Base-by-base conservation (phyloP, 2,888 invertebrate species). In the Desoria tigrina region DNA sequence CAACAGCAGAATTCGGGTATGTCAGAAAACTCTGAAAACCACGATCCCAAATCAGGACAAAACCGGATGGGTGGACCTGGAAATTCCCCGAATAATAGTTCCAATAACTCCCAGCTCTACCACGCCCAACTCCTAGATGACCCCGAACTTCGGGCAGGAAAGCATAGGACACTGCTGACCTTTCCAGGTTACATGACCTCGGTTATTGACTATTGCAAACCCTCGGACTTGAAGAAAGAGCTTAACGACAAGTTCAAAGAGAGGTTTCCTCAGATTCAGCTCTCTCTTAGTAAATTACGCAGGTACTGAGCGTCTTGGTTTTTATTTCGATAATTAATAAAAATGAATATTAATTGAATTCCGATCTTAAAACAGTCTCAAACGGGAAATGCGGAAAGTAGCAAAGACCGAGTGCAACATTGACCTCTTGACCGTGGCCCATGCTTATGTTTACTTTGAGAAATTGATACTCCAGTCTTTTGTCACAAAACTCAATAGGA, bases 401-500 rank as follows among this genome's bases (percentile, higher is more conserved):
- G 92, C 91, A 1, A 91, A 90, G 80, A 84, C 88, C 77, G 92
- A 94, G 80, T 87, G 86, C 77, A 88, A 89, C 66, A 76, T 84
- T 16, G 97, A 98, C 82, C 83, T 95, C 66, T 83, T 96, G 68
- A 94, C 94, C 1, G 91, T 98, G 21, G 96, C 98, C 21, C 94
- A 95, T 80, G 92, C 96, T 0, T 97, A 94, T 79, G 97, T 97
- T n/a, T 98, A 94, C 82, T 98, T 97, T 81, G 98, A 99, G 81
- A 95, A 95, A 80, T 83, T 98, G 61, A 94, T 98, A 76, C 84
- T 96, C 58, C 90, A 90, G 74, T 90, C 91, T 79, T 83, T 95
- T 67, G 92, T 98, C 58, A 95, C 94, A 78, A 99, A 98, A 81
- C 89, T 88, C 79, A 98, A 98, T 79, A 86, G 98, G 53, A 98